Base-by-base conservation (phyloP, 2,113 vertebrate genomes). In the Pseudopodoces humilis region DNA sequence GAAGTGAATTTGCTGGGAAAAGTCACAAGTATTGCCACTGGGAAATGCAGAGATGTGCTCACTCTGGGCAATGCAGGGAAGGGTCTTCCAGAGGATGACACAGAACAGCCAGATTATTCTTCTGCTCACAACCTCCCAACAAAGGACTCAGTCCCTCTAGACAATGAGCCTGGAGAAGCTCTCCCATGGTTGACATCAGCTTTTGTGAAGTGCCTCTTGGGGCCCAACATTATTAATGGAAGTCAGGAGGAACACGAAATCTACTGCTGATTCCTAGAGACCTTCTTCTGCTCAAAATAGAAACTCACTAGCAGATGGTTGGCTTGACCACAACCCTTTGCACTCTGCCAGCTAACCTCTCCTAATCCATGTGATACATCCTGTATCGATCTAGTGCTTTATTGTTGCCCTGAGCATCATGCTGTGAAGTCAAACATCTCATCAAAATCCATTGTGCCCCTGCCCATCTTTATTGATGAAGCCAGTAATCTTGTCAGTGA, bases 401-500 rank as follows among this genome's bases (percentile, higher is more conserved):
- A 62, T 41, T 92, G 79, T 33, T 88, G 78, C 71, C 83, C 71
- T 74, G 76, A 91, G 52, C 47, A 74, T 80, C 79, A 39, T 8
- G 75, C 82, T 79, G 78, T 0, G 1, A 83, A 95, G 75, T 69
- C 85, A 94, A 85, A 83, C 1, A 1, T 49, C 94, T 92, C 70
- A 83, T 9, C 1, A 6, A 91, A 85, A 88, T 49, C 82, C 85
- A 17, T 94, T 95, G 90, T 58, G n/a, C 7, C 59, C n/a, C 53
- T 69, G 58, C 70, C 58, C 30, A 21, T 83, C 53, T 79, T 85
- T 93, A 93, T 77, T 90, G 94, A 93, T 6, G 0, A 83, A 88
- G 49, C 33, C 82, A 77, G 67, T 90, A 88, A 94, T 92, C 90
- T 47, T 90, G 85, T 83, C 92, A 62, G 79, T 30, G 53, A 72